These are phyloP conservation scores for Balanococcus diminutus DNA, from an alignment of 2,888 invertebrate species.

Conservation along the genomic window DNA sequence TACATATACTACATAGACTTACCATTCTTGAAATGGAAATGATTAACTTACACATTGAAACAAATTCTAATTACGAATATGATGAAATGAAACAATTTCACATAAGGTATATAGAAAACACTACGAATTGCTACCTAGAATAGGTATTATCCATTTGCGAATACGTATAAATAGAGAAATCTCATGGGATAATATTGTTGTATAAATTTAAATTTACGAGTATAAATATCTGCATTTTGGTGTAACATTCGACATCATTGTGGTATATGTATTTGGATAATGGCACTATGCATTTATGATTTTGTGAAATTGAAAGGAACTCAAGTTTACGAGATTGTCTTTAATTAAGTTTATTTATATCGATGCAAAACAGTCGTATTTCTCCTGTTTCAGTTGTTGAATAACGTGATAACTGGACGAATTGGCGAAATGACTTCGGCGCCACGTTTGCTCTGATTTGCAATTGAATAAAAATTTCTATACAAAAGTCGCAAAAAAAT, in stretches of 20 bases:
- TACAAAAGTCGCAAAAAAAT: neutral
- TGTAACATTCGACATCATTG: neutral
- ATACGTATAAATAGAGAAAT: neutral
- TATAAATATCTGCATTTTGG: neutral
- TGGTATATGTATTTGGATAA: neutral
- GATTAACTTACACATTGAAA: too few relatives aligned
- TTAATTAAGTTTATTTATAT: neutral
- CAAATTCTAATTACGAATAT: too few relatives aligned
- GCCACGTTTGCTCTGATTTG: neutral
- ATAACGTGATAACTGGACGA: neutral
- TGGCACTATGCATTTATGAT: neutral
- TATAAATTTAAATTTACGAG: neutral
- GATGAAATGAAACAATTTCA: too few relatives aligned
- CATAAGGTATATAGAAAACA: too few relatives aligned
- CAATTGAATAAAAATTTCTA: neutral
- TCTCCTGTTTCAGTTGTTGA: neutral
- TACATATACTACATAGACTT: too few relatives aligned
- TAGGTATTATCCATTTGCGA: too few relatives aligned
- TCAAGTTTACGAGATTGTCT: neutral
- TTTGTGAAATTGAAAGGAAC: neutral
- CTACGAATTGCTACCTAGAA: too few relatives aligned
- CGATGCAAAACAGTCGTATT: neutral
- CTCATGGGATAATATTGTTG: neutral
- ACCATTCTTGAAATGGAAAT: too few relatives aligned
- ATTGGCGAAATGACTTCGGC: neutral